Base-by-base conservation (phyloP, 2,797 vertebrate genomes). In the Lagodon rhomboides region DNA sequence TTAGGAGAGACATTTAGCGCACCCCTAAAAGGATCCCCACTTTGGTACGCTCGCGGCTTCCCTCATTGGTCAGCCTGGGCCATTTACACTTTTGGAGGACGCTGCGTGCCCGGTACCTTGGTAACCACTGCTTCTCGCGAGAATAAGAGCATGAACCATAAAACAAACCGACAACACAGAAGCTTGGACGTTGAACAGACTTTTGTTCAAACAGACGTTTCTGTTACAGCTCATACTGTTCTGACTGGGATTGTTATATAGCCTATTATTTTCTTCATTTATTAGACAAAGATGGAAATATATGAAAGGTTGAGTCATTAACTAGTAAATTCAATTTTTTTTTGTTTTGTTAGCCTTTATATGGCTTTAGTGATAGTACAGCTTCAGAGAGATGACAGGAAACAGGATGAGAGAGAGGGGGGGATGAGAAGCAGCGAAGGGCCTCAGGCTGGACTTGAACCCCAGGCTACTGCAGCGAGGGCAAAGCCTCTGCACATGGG, bases 1-100 rank as follows among this genome's bases (percentile, higher is more conserved):
- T 55, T 22, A 16, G 1, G 2, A n/a, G 3, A 51, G 10, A 27
- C 0, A 47, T 3, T 60, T 4, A 1, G 1, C 5, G 11, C 65
- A 67, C 85, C 89, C 91, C 93, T 80, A 73, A 70, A 59, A 30
- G n/a, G 3, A 18, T 4, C 44, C 25, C 27, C 56, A 1, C 12
- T 46, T 83, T 94, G 87, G 95, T 95, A 94, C 75, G 80, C 53
- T 70, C 94, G 44, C 30, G 61, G 50, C 61, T 13, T 62, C 65
- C 27, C 71, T 89, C 80, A 95, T 94, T 95, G 94, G 94, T 88
- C 76, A 79, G 44, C 58, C 56, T 11, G 87, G 84, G 73, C 30
- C 75, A 8, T 87, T 82, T 49, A 55, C 44, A 60, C 38, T 10
- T 93, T 94, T 91, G 83, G 90, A 94, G 78, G 78, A 94, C 76